phyloP scores from a whole-genome alignment of 2,888 invertebrate genomes.

The Disparrhopalites patrizii region DNA sequence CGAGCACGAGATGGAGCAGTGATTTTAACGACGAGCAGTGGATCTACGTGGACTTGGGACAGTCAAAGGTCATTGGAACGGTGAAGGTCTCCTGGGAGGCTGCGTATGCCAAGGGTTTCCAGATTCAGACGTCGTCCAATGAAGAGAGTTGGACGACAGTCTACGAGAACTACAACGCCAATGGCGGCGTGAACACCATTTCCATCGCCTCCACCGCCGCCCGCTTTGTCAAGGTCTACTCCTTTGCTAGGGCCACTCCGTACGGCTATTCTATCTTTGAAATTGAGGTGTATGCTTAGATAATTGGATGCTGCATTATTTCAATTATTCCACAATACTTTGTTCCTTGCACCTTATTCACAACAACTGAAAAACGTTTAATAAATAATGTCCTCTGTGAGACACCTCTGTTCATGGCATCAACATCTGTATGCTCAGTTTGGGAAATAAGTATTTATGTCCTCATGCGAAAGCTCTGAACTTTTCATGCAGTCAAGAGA shows the following conservation, averaged over 20 bases:
- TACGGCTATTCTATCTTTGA: conserved; percentile 35
- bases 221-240: conserved; percentile 36
- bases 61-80: conserved; percentile 2
- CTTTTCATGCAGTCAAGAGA: too few species aligned
- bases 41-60: conserved; percentile 38
- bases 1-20: conserved; percentile 28
- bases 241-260: conserved; percentile 30
- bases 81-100: conserved; percentile 36
- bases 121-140: conserved; percentile 34
- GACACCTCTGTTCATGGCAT: too few species aligned
- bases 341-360: too few species aligned
- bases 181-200: conserved; percentile 27
- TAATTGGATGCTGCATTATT: too few species aligned
- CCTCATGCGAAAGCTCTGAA: too few species aligned
- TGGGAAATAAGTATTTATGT: too few species aligned
- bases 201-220: conserved; percentile 11
- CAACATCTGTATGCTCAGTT: too few species aligned
- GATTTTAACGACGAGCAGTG: conserved; percentile 29
- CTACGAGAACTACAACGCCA: conserved; percentile 33
- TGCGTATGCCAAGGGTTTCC: conserved; percentile 34
- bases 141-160: conserved; percentile 32
- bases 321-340: too few species aligned
- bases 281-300: conserved; percentile 30
- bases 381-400: too few species aligned
- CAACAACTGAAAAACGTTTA: too few species aligned